These are phyloP conservation scores for Darevskia mixta DNA, from an alignment of 2,797 vertebrate genomes.

Conservation along the genomic window DNA sequence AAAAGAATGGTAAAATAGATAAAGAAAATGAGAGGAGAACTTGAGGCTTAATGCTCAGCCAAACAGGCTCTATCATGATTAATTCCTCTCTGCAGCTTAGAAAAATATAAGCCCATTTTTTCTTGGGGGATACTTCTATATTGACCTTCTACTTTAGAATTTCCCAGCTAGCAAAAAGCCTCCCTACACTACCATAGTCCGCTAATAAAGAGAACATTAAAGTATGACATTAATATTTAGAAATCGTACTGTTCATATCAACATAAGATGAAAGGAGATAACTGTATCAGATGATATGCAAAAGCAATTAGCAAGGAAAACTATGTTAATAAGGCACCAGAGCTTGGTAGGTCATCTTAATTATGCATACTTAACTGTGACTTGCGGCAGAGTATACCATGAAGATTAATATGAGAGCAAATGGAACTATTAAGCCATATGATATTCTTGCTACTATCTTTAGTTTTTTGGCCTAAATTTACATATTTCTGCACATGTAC, in stretches of 20 bases:
- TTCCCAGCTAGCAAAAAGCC: conserved; percentile 19
- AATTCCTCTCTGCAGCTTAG: background rate
- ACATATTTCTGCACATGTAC: conserved; percentile 35
- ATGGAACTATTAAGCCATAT: conserved; percentile 70
- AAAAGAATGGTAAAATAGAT: background rate
- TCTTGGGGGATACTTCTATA: conserved; percentile 29
- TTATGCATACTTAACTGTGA: conserved; percentile 85
- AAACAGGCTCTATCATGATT: background rate
- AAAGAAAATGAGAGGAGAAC: background rate
- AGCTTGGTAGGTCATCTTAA: conserved; percentile 87
- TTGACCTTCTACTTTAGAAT: conserved; percentile 36
- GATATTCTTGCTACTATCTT: conserved; percentile 63
- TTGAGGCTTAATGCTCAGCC: background rate
- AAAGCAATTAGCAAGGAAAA: conserved; percentile 86
- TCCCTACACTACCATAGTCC: conserved; percentile 24
- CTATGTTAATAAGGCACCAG: conserved; percentile 82
- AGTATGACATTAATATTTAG: conserved; percentile 65
- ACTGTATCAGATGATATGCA: conserved; percentile 80
- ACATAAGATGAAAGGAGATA: conserved; percentile 77
- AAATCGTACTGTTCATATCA: conserved; percentile 69
- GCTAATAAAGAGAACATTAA: conserved; percentile 56
- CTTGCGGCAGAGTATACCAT: conserved; percentile 77
- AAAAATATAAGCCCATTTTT: conserved; percentile 36
- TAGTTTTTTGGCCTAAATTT: conserved; percentile 41
- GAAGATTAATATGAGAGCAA: conserved; percentile 79